phyloP scores from a whole-genome alignment of 2,888 invertebrate genomes.

The Dinocampus coccinellae region DNA sequence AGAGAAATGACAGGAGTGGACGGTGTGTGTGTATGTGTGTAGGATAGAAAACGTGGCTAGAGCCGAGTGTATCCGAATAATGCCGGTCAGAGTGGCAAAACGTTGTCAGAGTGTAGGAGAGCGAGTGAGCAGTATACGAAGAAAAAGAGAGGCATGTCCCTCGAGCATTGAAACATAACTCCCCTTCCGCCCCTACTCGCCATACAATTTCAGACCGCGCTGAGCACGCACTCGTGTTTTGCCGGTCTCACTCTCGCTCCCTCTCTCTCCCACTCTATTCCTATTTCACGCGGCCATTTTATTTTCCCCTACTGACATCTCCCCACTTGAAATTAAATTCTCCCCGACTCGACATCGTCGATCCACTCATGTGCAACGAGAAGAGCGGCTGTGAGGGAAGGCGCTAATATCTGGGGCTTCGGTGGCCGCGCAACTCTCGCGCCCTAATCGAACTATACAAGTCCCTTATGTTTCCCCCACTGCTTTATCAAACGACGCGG shows the following conservation, averaged over 20 bases:
- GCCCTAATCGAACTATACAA: constrained; percentile 63
- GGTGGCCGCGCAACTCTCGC: constrained; percentile 65
- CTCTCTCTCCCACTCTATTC: constrained; percentile 14
- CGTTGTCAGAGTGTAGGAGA: constrained; percentile 27
- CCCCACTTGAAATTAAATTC: neutral
- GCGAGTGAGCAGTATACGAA: constrained; percentile 26
- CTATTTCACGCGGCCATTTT: constrained; percentile 25
- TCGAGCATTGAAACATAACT: constrained; percentile 37
- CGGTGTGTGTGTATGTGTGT: neutral
- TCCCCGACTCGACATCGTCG: constrained; percentile 36
- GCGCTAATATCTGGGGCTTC: constrained; percentile 70
- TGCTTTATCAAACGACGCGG: constrained; percentile 10
- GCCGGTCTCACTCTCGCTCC: constrained; percentile 29
- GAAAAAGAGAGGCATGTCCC: constrained; percentile 34
- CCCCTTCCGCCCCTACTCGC: constrained; percentile 24
- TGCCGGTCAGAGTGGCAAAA: constrained; percentile 24
- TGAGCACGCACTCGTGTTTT: constrained; percentile 32
- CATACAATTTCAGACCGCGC: constrained; percentile 28
- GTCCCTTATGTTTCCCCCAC: constrained; percentile 39
- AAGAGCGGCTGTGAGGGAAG: constrained; percentile 55
- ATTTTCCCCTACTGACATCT: constrained; percentile 27
- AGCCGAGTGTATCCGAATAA: constrained; percentile 56
- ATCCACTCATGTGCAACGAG: constrained; percentile 40
- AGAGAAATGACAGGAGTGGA: neutral
- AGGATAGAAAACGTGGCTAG: constrained; percentile 56